Conservation (phyloP, 2,113 vertebrate species). For the Arvicanthis niloticus region DNA sequence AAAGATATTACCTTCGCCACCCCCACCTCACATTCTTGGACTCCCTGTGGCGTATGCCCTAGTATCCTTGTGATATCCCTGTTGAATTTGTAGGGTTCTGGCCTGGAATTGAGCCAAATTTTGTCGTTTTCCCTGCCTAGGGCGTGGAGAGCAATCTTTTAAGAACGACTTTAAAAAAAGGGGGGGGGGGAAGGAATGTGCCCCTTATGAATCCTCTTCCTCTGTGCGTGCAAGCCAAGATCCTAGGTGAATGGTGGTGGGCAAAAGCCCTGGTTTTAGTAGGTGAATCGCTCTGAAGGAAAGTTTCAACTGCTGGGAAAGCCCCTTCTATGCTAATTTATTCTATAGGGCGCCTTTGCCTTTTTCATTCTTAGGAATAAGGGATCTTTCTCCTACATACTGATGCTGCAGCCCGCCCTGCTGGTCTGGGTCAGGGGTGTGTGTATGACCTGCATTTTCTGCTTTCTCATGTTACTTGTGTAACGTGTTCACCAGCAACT, state of each 20-base stretch:
- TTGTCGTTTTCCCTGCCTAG: slow-evolving; percentile 66
- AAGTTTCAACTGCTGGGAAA: slow-evolving; percentile 78
- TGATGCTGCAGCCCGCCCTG: slow-evolving; percentile 77
- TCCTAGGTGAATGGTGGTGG: slow-evolving; percentile 8
- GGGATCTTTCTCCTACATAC: slow-evolving; percentile 55
- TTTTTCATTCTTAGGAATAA: slow-evolving; percentile 40
- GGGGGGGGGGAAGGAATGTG: background rate
- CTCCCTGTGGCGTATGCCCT: slow-evolving; percentile 62
- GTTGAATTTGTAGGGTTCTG: slow-evolving; percentile 67
- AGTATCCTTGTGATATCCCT: slow-evolving; percentile 28
- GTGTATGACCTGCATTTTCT: slow-evolving; percentile 88
- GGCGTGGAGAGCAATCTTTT: slow-evolving; percentile 70
- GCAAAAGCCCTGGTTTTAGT: slow-evolving; percentile 35
- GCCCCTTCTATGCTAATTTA: slow-evolving; percentile 68
- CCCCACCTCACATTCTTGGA: slow-evolving; percentile 72
- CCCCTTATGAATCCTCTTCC: slow-evolving; percentile 39
- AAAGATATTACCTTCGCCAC: slow-evolving; percentile 50
- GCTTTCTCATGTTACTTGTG: slow-evolving; percentile 89
- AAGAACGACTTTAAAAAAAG: slow-evolving; percentile 49
- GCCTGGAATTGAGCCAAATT: slow-evolving; percentile 73
- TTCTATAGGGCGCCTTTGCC: slow-evolving; percentile 52
- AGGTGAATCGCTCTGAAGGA: slow-evolving; percentile 63
- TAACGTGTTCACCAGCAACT: slow-evolving; percentile 78
- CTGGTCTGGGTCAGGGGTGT: slow-evolving; percentile 79
- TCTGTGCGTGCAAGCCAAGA: slow-evolving; percentile 7